Conservation (phyloP, 2,888 invertebrate species). For the Epirrhoe alternata region DNA sequence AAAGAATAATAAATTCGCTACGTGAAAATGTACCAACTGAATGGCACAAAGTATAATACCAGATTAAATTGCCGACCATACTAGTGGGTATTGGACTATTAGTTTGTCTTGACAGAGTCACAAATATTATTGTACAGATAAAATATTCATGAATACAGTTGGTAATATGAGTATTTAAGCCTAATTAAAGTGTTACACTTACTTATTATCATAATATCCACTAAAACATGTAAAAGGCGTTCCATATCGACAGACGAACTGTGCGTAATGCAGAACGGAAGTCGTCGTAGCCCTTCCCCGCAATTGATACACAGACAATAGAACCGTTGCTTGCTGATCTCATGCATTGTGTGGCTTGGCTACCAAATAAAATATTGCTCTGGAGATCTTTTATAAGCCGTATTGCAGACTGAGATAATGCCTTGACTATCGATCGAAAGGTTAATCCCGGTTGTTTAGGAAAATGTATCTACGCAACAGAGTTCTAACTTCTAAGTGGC, state of each 20-base stretch:
- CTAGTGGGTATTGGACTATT: neutral
- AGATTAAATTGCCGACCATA: neutral
- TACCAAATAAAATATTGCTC: constrained; percentile 1
- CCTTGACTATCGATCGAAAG: neutral
- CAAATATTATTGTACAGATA: neutral
- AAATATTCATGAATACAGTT: neutral
- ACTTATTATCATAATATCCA: neutral
- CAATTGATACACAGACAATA: constrained; percentile 23
- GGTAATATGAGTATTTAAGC: neutral
- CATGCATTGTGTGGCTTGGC: constrained; percentile 5
- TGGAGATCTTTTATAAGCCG: neutral
- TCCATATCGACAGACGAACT: neutral
- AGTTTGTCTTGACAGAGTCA: neutral
- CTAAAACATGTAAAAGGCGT: neutral
- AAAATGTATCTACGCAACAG: no score
- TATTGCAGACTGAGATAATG: neutral
- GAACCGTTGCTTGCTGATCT: constrained; percentile 11
- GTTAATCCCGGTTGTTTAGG: neutral
- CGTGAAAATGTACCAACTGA: no score
- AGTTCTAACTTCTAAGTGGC: no score
- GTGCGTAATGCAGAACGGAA: constrained; percentile 19
- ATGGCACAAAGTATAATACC: no score
- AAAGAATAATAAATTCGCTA: no score
- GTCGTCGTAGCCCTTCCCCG: constrained; percentile 18
- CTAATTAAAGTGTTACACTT: neutral